Conservation (phyloP, 2,888 invertebrate genomes). For the Polylopha cassiicola region DNA sequence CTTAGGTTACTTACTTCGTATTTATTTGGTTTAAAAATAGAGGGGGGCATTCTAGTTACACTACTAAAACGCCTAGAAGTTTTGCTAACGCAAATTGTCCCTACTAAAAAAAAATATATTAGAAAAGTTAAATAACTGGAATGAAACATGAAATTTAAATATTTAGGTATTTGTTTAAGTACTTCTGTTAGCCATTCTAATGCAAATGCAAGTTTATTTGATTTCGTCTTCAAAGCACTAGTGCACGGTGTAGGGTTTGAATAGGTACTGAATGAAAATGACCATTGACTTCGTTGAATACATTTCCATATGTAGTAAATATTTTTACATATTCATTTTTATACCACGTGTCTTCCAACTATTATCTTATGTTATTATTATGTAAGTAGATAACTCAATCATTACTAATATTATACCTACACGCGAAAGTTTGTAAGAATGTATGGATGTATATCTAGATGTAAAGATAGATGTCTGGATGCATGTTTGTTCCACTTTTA, state of each 20-base stretch:
- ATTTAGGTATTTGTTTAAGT: slow-evolving; percentile 6
- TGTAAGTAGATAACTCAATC: too few species aligned
- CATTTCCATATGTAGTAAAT: slow-evolving; percentile 14
- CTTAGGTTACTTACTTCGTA: slow-evolving; percentile 52
- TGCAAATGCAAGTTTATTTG: too few species aligned
- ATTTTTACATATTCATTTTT: too few species aligned
- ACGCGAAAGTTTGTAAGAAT: too few species aligned
- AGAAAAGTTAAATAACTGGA: background rate
- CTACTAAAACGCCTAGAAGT: slow-evolving; percentile 27
- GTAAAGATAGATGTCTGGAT: too few species aligned
- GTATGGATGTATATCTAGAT: too few species aligned
- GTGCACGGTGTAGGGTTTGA: too few species aligned
- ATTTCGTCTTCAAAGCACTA: too few species aligned
- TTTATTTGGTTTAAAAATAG: slow-evolving; percentile 45
- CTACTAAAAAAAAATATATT: slow-evolving; percentile 25
- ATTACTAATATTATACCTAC: too few species aligned
- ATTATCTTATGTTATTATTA: slow-evolving; percentile 14
- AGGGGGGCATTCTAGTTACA: slow-evolving; percentile 32
- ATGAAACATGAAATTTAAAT: slow-evolving; percentile 2
- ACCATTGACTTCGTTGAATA: slow-evolving; percentile 19
- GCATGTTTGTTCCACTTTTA: too few species aligned
- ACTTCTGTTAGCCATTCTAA: slow-evolving; percentile 34
- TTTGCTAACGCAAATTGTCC: slow-evolving; percentile 21
- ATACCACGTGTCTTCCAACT: background rate
- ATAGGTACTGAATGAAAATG: slow-evolving; percentile 19